These are phyloP conservation scores for Pangasianodon hypophthalmus DNA, from an alignment of 2,113 vertebrate species.

Conservation along the genomic window DNA sequence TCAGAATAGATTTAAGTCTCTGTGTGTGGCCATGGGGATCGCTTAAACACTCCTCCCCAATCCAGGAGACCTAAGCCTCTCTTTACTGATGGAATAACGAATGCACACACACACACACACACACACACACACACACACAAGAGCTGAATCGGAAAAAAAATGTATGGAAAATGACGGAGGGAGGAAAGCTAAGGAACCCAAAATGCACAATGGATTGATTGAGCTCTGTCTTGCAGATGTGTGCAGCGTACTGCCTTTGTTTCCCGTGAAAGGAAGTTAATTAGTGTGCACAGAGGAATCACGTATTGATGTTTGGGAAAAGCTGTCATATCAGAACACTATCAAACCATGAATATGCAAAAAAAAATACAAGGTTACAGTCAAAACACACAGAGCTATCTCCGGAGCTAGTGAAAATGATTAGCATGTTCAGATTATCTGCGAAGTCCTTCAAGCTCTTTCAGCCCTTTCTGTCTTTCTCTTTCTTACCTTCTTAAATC, in stretches of 20 bases:
- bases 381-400: neutral
- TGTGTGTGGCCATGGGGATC: conserved; percentile 63
- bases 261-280: conserved; percentile 42
- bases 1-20: conserved; percentile 72
- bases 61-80: conserved; percentile 63
- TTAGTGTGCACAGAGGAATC: conserved; percentile 1
- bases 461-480: conserved; percentile 5
- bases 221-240: neutral
- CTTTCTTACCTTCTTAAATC: conserved; percentile 5
- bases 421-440: conserved; percentile 40
- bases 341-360: conserved; percentile 10
- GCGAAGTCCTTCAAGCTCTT: conserved; percentile 21
- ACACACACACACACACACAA: neutral
- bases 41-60: conserved; percentile 65
- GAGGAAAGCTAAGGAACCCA: neutral
- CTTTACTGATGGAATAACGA: conserved; percentile 50
- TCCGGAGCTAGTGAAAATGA: neutral
- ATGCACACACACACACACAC: conserved; percentile 17
- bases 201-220: conserved; percentile 18
- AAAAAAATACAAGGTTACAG: neutral
- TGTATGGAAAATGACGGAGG: neutral
- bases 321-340: conserved; percentile 17
- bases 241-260: conserved; percentile 28
- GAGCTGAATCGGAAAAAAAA: neutral
- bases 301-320: neutral